A percentile compares a stretch with the other conserved stretches of the same genome.
Evolutionary conservation across 2,797 vertebrate genomes (phyloP).

Genomic region (Halcyon smyrnensis): DNA sequence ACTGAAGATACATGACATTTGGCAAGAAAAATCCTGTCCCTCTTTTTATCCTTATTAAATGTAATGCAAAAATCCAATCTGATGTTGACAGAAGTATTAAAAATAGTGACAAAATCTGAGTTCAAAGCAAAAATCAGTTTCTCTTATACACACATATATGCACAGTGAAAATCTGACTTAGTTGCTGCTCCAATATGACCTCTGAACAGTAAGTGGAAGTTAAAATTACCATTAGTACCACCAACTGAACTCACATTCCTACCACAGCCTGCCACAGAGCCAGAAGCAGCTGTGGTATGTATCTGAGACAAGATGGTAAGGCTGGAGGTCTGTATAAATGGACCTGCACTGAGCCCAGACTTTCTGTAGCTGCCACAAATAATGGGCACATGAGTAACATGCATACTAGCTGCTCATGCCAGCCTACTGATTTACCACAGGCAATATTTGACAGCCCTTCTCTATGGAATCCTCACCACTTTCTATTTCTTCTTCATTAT

Average conservation of each 20-base stretch:
- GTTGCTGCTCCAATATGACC: neutral
- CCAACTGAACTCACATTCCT: neutral
- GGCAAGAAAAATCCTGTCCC: neutral
- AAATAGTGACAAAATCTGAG: neutral
- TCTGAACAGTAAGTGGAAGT: neutral
- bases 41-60: neutral
- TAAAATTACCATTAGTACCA: neutral
- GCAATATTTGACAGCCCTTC: neutral
- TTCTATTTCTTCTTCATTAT: conserved; percentile 94
- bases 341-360: neutral
- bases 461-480: conserved; percentile 81
- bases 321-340: neutral
- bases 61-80: neutral
- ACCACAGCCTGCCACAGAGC: neutral
- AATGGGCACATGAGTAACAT: accelerated
- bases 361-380: neutral
- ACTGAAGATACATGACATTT: neutral
- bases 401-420: neutral
- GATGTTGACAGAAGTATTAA: neutral
- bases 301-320: neutral
- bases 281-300: neutral
- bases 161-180: neutral
- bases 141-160: neutral
- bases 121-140: neutral
- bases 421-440: neutral